Conservation (phyloP, 2,797 vertebrate species). For the Ciconia nigra region DNA sequence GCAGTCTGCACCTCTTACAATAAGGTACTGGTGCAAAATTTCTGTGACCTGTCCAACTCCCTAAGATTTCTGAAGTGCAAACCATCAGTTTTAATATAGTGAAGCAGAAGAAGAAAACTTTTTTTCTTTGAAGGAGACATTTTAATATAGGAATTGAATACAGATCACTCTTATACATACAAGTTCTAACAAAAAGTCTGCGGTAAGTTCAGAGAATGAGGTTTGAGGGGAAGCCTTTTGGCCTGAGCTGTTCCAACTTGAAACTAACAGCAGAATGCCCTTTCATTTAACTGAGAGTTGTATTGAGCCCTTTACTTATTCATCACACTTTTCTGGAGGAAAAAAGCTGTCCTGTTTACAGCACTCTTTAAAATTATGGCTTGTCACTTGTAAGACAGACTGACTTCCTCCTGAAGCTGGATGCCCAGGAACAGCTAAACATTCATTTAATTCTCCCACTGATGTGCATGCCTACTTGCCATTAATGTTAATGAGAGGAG, state of each 20-base stretch:
- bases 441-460: neutral
- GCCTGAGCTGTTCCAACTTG: neutral
- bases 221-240: neutral
- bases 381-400: neutral
- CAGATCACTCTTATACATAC: neutral
- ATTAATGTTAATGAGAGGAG: neutral
- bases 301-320: neutral
- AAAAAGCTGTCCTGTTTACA: neutral
- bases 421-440: neutral
- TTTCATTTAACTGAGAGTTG: neutral
- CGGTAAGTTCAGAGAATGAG: neutral
- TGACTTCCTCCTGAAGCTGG: neutral
- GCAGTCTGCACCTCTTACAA: neutral
- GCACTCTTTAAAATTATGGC: neutral
- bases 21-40: neutral
- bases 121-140: neutral
- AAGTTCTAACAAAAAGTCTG: neutral
- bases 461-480: neutral
- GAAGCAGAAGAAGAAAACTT: neutral
- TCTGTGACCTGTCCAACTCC: neutral
- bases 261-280: neutral
- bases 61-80: neutral
- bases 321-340: neutral
- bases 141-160: neutral
- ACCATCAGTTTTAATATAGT: neutral